Conservation (phyloP, 2,888 invertebrate genomes). For the Plutella xylostella region DNA sequence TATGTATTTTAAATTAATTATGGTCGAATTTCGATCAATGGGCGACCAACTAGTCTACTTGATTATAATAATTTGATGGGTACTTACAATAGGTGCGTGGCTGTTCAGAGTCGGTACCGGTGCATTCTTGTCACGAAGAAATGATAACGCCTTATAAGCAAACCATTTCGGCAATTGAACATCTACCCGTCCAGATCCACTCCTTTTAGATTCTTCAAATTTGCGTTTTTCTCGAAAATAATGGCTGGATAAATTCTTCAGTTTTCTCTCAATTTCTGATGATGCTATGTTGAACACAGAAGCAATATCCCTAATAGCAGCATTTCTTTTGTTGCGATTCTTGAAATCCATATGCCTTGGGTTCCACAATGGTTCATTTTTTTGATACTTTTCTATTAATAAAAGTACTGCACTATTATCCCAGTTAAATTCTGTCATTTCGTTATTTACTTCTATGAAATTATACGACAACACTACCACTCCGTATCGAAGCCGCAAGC, state of each 20-base stretch:
- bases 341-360: constrained; percentile 21
- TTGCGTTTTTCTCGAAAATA: constrained; percentile 17
- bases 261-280: constrained; percentile 20
- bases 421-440: constrained; percentile 22
- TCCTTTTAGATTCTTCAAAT: constrained; percentile 21
- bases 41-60: constrained; percentile 15
- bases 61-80: constrained; percentile 16
- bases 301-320: constrained; percentile 18
- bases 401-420: constrained; percentile 21
- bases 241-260: too few relatives aligned
- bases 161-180: constrained; percentile 20
- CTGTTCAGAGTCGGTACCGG: constrained; percentile 16
- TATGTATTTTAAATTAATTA: background rate
- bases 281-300: constrained; percentile 21
- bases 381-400: constrained; percentile 24
- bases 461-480: constrained; percentile 17
- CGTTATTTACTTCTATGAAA: constrained; percentile 14
- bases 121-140: constrained; percentile 15
- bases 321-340: constrained; percentile 20
- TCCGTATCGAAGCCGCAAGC: constrained; percentile 18
- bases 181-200: constrained; percentile 16
- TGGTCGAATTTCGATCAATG: constrained; percentile 3
- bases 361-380: constrained; percentile 21
- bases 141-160: constrained; percentile 20
- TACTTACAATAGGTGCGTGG: constrained; percentile 16